Conservation (phyloP, 2,888 invertebrate species). For the Drosophila tripunctata region DNA sequence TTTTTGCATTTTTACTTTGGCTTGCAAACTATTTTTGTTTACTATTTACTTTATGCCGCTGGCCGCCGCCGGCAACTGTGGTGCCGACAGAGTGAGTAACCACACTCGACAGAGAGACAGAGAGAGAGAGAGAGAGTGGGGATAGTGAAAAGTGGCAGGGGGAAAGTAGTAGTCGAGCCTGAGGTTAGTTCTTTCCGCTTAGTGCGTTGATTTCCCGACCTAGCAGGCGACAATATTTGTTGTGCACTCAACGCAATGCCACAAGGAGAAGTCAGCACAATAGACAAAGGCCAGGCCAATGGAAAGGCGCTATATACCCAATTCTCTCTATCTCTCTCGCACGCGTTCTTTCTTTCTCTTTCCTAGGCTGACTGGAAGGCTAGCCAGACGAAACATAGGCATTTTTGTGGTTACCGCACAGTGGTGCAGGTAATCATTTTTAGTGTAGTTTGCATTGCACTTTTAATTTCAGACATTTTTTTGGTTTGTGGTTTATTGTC, state of each 20-base stretch:
- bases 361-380: not conserved
- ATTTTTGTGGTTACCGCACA: slow-evolving; percentile 55
- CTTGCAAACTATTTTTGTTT: slow-evolving; percentile 76
- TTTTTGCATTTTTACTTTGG: slow-evolving; percentile 69
- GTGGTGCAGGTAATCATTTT: slow-evolving; percentile 20
- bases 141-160: not conserved
- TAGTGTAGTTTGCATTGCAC: not conserved
- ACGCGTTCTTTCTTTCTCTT: not conserved
- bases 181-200: slow-evolving; percentile 31
- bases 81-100: not conserved
- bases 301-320: slow-evolving; percentile 42
- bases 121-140: not conserved
- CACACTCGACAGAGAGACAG: too few relatives aligned
- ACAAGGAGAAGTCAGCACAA: slow-evolving; percentile 19
- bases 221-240: slow-evolving; percentile 82
- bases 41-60: slow-evolving; percentile 71
- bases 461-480: not conserved
- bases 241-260: slow-evolving; percentile 69
- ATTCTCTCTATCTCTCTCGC: not conserved
- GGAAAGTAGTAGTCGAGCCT: not conserved
- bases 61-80: slow-evolving; percentile 40
- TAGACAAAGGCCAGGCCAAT: slow-evolving; percentile 75
- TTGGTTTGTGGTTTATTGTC: not conserved
- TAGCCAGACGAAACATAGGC: slow-evolving; percentile 39
- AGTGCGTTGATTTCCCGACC: slow-evolving; percentile 80